Percentiles rank a stretch among this genome's conserved stretches.
Conservation (phyloP, 1,140 invertebrate species). For the Campoletis sonorensis region DNA sequence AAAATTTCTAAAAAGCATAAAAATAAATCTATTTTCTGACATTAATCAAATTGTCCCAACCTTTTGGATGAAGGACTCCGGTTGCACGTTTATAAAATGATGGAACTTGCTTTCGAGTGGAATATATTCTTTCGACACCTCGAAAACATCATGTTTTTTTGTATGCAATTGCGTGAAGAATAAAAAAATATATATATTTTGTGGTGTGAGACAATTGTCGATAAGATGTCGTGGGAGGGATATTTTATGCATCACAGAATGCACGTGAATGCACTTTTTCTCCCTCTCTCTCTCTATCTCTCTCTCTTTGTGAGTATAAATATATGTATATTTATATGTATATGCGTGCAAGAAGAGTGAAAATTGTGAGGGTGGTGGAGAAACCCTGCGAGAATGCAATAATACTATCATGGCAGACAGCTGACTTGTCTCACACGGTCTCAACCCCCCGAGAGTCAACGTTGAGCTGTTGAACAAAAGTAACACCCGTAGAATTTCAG, state of each 20-base stretch:
- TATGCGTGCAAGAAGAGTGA: constrained; percentile 4
- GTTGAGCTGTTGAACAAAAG: constrained; percentile 16
- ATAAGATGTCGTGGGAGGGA: constrained; percentile 31
- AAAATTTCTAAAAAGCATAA: too few relatives aligned
- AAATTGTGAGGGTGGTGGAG: not conserved
- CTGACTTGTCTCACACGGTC: constrained; percentile 47
- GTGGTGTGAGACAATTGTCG: constrained; percentile 26
- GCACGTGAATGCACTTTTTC: constrained; percentile 28
- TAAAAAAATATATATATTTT: not conserved
- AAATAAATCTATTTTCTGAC: too few relatives aligned
- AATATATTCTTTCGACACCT: too few relatives aligned
- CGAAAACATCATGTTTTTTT: not conserved
- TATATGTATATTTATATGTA: not conserved
- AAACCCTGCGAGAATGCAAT: constrained; percentile 27
- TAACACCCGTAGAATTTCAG: constrained; percentile 22
- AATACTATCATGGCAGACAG: constrained; percentile 46
- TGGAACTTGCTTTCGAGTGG: too few relatives aligned
- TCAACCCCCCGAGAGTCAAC: not conserved
- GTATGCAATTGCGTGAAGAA: not conserved
- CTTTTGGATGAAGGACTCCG: too few relatives aligned
- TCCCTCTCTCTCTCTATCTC: too few relatives aligned
- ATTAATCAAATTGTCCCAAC: too few relatives aligned
- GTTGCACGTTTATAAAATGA: too few relatives aligned
- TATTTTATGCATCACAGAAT: not conserved
- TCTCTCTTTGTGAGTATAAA: not conserved